Conservation (phyloP, 53 echinoderm and acorn worm species). For the Arbacia lixula region DNA sequence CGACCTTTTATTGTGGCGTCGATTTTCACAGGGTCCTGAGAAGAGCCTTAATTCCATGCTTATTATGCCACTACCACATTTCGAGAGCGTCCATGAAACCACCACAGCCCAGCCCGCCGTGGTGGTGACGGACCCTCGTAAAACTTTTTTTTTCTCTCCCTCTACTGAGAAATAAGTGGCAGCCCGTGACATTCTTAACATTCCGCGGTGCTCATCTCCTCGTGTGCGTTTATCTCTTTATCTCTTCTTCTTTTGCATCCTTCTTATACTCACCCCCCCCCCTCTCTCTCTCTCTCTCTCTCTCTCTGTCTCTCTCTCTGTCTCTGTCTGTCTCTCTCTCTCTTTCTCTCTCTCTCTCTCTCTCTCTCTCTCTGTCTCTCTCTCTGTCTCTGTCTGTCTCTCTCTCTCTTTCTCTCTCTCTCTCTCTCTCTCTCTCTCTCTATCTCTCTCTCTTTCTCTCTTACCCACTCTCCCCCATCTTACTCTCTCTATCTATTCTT, state of each 20-base stretch:
- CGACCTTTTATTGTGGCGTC: neutral
- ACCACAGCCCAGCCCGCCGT: too few relatives aligned
- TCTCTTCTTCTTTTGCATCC: neutral
- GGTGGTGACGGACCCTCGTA: slow-evolving; percentile 6
- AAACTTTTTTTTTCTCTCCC: neutral
- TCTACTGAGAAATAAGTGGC: slow-evolving; percentile 18
- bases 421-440: neutral
- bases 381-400: neutral
- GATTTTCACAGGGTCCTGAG: slow-evolving; percentile 25
- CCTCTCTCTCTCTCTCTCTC: neutral
- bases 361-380: slow-evolving; percentile 2
- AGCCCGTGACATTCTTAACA: slow-evolving; percentile 25
- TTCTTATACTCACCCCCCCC: neutral
- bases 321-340: neutral
- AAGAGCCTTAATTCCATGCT: slow-evolving; percentile 25
- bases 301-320: neutral
- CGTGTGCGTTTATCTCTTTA: neutral
- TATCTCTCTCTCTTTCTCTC: neutral
- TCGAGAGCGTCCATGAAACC: neutral
- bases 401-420: slow-evolving; percentile 11
- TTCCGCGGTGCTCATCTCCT: slow-evolving; percentile 2
- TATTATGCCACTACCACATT: slow-evolving; percentile 36
- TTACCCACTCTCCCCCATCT: neutral
- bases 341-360: neutral
- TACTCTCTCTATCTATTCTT: neutral